A percentile compares a stretch with the other conserved stretches of the same genome.
Evolutionary conservation across 2,113 vertebrate genomes (phyloP).

Genomic region (Melospiza georgiana): DNA sequence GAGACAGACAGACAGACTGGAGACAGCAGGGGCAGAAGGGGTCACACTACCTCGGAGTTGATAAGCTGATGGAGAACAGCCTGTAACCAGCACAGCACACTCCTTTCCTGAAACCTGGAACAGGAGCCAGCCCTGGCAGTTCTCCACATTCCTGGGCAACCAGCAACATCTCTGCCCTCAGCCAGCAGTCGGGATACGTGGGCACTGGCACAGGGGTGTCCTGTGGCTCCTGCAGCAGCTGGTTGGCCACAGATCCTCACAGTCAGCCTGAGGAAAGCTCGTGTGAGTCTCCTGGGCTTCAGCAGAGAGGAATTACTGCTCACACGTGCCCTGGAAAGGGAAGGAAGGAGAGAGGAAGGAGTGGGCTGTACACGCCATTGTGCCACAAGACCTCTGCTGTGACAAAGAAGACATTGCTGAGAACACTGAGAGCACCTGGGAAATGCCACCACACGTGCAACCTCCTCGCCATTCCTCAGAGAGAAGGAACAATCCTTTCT

Average conservation of each 20-base stretch:
- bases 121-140: not conserved
- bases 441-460: not conserved
- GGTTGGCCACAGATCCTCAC: not conserved
- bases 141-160: slow-evolving; percentile 8
- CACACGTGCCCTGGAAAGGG: not conserved
- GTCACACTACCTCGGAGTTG: not conserved
- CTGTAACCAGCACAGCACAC: not conserved
- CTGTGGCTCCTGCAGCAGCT: not conserved
- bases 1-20: slow-evolving; percentile 46
- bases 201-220: not conserved
- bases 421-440: not conserved
- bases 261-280: not conserved
- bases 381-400: not conserved
- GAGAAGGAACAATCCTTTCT: not conserved
- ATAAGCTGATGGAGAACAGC: slow-evolving; percentile 1
- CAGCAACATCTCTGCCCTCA: not conserved
- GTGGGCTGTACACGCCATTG: not conserved
- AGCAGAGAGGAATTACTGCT: not conserved
- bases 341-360: not conserved
- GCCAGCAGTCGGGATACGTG: accelerated
- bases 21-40: slow-evolving; percentile 6
- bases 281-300: not conserved
- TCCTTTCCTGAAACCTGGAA: slow-evolving; percentile 34
- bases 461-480: not conserved
- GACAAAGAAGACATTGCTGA: not conserved